These are phyloP conservation scores for Diplolepis rosae DNA, from an alignment of 2,888 invertebrate species.

Conservation along the genomic window DNA sequence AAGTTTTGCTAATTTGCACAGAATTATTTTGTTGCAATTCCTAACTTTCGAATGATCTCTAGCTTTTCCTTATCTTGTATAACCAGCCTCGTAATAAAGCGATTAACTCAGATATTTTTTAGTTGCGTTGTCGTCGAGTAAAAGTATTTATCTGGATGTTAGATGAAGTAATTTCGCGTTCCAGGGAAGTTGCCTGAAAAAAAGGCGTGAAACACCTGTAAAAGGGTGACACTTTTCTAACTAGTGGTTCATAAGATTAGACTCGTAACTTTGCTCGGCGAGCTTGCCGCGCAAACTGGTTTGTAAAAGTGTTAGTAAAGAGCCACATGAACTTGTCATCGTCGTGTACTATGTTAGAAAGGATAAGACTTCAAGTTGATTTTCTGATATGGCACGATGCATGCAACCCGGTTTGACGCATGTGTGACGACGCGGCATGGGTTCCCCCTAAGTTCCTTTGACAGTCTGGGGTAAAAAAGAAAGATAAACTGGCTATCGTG, in stretches of 20 bases:
- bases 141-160: neutral
- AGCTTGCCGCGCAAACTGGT: neutral
- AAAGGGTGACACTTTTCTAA: neutral
- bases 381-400: slow-evolving; percentile 5
- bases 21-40: no score
- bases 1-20: no score
- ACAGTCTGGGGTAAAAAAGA: slow-evolving; percentile 24
- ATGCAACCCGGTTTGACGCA: slow-evolving; percentile 39
- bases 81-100: no score
- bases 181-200: neutral
- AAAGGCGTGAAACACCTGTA: neutral
- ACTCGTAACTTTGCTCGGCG: neutral
- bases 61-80: no score
- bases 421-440: slow-evolving; percentile 45
- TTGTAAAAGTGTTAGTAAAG: neutral
- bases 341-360: neutral
- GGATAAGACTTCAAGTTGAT: neutral
- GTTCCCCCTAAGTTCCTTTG: slow-evolving; percentile 38
- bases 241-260: neutral
- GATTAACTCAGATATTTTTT: no score
- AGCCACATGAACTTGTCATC: slow-evolving; percentile 2
- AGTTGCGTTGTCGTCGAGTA: no score
- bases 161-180: neutral
- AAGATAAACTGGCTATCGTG: slow-evolving; percentile 43
- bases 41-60: no score